Conservation (phyloP, 2,888 invertebrate species). For the Drymonia ruficornis region DNA sequence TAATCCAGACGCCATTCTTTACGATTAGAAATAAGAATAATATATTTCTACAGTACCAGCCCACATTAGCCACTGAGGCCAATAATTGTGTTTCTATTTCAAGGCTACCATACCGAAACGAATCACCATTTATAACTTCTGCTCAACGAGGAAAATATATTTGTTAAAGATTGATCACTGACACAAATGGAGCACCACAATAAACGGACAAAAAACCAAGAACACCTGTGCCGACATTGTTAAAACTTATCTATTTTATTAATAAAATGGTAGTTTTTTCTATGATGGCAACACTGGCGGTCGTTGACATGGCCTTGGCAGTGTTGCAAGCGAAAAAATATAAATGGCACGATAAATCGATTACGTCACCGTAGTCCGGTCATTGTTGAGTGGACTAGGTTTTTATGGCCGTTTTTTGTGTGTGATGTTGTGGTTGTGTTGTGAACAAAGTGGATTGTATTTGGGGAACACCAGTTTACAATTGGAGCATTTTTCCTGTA, state of each 20-base stretch:
- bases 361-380: constrained; percentile 50
- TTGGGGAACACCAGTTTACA: not conserved
- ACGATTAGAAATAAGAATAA: too few relatives aligned
- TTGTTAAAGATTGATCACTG: constrained; percentile 45
- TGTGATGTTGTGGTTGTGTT: constrained; percentile 3
- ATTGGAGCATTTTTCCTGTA: constrained; percentile 7
- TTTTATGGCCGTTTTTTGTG: constrained; percentile 29
- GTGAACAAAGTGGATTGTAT: not conserved
- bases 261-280: constrained; percentile 54
- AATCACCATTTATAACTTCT: constrained; percentile 25
- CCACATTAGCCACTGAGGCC: not conserved
- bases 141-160: constrained; percentile 26
- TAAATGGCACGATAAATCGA: constrained; percentile 56
- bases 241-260: constrained; percentile 45
- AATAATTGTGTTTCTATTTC: constrained; percentile 5
- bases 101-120: constrained; percentile 1
- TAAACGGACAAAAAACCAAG: constrained; percentile 37
- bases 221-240: constrained; percentile 46
- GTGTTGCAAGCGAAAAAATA: constrained; percentile 62
- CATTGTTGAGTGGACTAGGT: constrained; percentile 16
- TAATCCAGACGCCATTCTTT: too few relatives aligned
- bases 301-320: constrained; percentile 66
- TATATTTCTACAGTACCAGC: not conserved
- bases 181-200: constrained; percentile 30
- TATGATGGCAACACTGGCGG: constrained; percentile 51